Percentiles rank a stretch among this genome's conserved stretches.
phyloP scores from a whole-genome alignment of 1,140 invertebrate genomes.

The Heliothis virescens region DNA sequence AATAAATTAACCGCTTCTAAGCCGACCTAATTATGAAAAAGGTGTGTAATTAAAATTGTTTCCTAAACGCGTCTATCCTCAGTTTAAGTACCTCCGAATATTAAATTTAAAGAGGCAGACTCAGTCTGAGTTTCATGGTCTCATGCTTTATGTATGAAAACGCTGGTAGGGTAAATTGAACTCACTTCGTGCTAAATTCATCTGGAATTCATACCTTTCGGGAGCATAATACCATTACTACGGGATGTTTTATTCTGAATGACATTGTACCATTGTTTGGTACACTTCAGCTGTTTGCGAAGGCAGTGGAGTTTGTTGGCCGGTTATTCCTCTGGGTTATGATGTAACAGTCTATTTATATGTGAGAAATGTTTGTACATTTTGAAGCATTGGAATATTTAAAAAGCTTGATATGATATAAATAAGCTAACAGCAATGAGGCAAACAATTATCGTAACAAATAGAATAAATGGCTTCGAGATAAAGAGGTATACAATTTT shows the following conservation, averaged over 20 bases:
- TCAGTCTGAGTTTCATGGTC: constrained; percentile 33
- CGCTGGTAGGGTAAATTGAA: constrained; percentile 53
- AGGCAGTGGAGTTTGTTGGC: neutral
- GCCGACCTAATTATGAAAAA: constrained; percentile 15
- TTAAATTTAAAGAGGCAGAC: constrained; percentile 41
- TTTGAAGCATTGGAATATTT: too few relatives aligned
- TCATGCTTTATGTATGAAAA: constrained; percentile 64
- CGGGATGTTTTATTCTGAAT: constrained; percentile 45
- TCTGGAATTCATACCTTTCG: constrained; percentile 56
- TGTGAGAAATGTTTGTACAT: neutral
- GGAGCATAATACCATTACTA: constrained; percentile 54
- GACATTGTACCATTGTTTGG: constrained; percentile 24
- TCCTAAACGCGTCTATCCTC: constrained; percentile 21
- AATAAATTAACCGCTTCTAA: neutral
- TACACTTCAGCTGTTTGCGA: neutral
- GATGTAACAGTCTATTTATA: neutral
- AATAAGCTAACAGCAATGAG: too few relatives aligned
- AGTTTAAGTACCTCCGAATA: constrained; percentile 28
- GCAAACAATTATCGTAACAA: too few relatives aligned
- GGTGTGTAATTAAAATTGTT: constrained; percentile 38
- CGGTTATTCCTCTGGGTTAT: neutral
- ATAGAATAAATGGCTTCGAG: too few relatives aligned
- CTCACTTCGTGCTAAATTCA: constrained; percentile 57
- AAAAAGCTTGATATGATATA: too few relatives aligned
- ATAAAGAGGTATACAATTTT: too few relatives aligned